Evolutionary conservation across 2,113 vertebrate species (phyloP), one percentile per base, ranked within the genome.

Genomic region (Sisor rabdophorus): DNA sequence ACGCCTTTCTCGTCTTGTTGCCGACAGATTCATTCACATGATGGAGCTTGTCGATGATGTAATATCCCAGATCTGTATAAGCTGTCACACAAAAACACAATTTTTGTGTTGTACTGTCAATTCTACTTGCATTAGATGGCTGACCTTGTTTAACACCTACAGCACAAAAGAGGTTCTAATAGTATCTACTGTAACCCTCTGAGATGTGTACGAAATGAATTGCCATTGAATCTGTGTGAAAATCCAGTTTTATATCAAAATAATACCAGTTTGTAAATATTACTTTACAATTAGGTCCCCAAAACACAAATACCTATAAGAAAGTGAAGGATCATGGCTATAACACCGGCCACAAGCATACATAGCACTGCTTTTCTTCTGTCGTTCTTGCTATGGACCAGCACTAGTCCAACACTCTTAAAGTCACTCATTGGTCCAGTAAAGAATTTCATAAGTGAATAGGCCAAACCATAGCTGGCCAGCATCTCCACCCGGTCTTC

Each of bases 361-460:
- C 97, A 98, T 63, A 98, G 86, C 73, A 99, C 92, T 0, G 97
- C 97, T 89, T 98, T 99, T 86, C 90, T 93, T 81, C 97, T 90
- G 87, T 99, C 97, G 69, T 92, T 85, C 87, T 91, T 96, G 91
- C 97, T 98, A 93, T 98, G 97, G 81, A 98, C 94, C 61, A 99
- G 97, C 83, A 99, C 97, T 89, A 99, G 91, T 68, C 97, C 96
- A 83, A 99, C 97, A 11, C 97, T 99, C 86, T 98, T 99, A 88
- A 99, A 99, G 93, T 99, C 97, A 75, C 96, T 98, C 97, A 99
- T 98, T 0, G 97, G 97, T 2, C 97, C 97, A 0, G 97, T 99
- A 93, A 99, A 99, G 91, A 99, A 99, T 90, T 99, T 99, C 97
- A 99, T 99, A 17, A 99, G 91, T 32, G 97, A 98, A 84, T 99